Evolutionary conservation across 2,888 invertebrate genomes (phyloP), one percentile per base, ranked within the genome.

Genomic region (Miltochrista miniata): DNA sequence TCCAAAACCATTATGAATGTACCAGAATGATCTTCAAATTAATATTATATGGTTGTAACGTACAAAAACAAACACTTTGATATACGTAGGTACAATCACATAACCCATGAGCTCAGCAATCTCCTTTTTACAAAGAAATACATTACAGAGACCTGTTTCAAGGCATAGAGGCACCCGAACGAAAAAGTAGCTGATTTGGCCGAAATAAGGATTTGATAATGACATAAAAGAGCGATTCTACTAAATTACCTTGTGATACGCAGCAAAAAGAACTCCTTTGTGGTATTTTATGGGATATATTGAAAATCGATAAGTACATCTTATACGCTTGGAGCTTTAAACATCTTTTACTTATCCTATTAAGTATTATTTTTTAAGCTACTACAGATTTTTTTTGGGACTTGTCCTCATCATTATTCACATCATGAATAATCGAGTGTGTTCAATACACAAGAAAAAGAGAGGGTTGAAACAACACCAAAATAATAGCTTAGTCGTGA

Each of bases 201-300:
- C 45, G 48, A 64, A 67, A 68, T 48, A 60, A 56, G 48, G 58
- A 70, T 68, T 68, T 64, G 60, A 62, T 62, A 68, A 68, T 68
- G 68, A 64, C 55, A 60, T 62, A 67, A 70, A 70, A 68, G 64
- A 67, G 56, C 61, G 67, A 70, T 61, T 63, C 56, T 41, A 45
- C 56, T 55, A 59, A 70, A 68, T 68, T 63, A 63, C 64, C 55
- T 56, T 42, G 36, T 48, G 48, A 59, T 61, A 58, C 61, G 61
- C 57, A 51, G 62, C 57, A 57, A 59, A 64, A 67, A 58, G 39
- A 48, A 42, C 45, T 49, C 56, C 45, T 57, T 56, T 51, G 55
- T 51, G 53, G 48, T 36, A 51, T 34, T 56, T 58, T 54, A 48
- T 54, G 45, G 46, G 46, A 47, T 53, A 51, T 45, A 53, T 47